These are phyloP conservation scores for Ictidomys tridecemlineatus DNA, from an alignment of 2,113 vertebrate species.

Conservation along the genomic window DNA sequence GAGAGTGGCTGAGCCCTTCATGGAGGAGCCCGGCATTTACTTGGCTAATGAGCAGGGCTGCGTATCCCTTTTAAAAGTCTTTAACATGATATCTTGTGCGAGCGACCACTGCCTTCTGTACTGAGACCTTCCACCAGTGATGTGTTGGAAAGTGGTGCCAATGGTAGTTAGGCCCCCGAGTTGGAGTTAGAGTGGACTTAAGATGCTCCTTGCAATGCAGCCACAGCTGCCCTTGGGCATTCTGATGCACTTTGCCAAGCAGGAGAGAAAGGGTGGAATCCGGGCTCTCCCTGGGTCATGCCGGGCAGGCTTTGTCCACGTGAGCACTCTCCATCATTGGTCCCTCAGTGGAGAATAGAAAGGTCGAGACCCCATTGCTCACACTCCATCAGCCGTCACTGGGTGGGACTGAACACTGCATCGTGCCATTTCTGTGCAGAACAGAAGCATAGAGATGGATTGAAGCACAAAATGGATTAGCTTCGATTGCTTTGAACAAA, in stretches of 20 bases:
- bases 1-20: neutral
- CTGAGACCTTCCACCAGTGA: neutral
- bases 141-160: neutral
- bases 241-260: neutral
- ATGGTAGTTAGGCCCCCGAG: fast-evolving
- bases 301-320: neutral
- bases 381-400: fast-evolving
- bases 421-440: neutral
- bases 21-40: neutral
- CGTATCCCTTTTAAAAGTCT: neutral
- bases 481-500: neutral
- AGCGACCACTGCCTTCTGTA: neutral
- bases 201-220: neutral
- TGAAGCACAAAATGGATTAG: neutral
- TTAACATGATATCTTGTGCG: neutral
- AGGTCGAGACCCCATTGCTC: neutral
- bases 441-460: neutral
- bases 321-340: no score
- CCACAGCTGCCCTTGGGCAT: neutral
- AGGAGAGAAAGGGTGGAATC: neutral
- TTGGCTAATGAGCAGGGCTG: neutral
- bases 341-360: neutral
- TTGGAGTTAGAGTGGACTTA: neutral
- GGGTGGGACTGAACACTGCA: neutral
- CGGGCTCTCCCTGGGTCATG: fast-evolving